Percentiles rank a stretch among this genome's conserved stretches.
Conservation (phyloP, 2,888 invertebrate species). For the Iselma pallidipennis region DNA sequence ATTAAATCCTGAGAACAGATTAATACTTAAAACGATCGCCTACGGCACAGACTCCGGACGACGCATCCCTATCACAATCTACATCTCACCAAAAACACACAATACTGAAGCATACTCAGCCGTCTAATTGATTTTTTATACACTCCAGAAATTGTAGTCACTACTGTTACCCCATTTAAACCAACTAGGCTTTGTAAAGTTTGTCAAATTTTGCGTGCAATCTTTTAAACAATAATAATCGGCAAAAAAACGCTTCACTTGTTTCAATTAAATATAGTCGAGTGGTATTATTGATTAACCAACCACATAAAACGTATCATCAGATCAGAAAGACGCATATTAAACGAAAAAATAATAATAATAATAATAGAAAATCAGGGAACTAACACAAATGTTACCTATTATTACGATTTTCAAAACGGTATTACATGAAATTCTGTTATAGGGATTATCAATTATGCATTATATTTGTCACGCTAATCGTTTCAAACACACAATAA, state of each 20-base stretch:
- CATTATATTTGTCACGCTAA: slow-evolving; percentile 44
- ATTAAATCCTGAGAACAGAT: slow-evolving; percentile 31
- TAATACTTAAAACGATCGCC: slow-evolving; percentile 18
- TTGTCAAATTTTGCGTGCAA: not conserved
- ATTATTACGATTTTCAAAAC: slow-evolving; percentile 34
- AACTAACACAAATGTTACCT: slow-evolving; percentile 38
- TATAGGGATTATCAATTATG: slow-evolving; percentile 40
- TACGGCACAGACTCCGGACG: not conserved
- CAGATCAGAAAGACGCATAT: not conserved
- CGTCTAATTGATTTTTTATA: too few relatives aligned
- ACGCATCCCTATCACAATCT: slow-evolving; percentile 8
- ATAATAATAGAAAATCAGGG: slow-evolving; percentile 33
- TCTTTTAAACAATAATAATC: not conserved
- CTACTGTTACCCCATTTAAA: too few relatives aligned
- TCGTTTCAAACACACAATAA: slow-evolving; percentile 27
- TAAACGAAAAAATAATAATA: slow-evolving; percentile 7
- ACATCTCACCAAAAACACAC: not conserved
- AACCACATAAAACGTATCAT: not conserved
- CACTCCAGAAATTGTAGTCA: too few relatives aligned
- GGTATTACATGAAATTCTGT: slow-evolving; percentile 38
- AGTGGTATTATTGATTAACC: slow-evolving; percentile 1
- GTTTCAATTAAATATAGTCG: not conserved
- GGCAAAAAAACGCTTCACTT: not conserved
- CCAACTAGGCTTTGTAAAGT: not conserved
- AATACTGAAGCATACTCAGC: too few relatives aligned